A percentile compares a stretch with the other conserved stretches of the same genome.
Evolutionary conservation across 2,888 invertebrate species (phyloP).

Genomic region (Cephus rjabovi): DNA sequence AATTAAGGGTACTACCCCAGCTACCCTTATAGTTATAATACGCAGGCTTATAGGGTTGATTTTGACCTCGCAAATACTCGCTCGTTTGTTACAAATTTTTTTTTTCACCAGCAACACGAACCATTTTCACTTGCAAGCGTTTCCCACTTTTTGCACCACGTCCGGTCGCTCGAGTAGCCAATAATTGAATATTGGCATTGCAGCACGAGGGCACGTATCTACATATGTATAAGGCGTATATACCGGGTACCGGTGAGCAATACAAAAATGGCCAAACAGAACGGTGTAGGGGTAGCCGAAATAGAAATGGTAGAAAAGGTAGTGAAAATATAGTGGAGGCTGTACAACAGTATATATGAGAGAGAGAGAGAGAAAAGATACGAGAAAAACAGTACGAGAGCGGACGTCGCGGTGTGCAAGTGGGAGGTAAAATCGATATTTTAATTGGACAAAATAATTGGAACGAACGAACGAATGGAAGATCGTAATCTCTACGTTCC

Average conservation of each 20-base stretch:
- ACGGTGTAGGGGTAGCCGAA: slow-evolving; percentile 52
- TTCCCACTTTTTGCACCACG: slow-evolving; percentile 43
- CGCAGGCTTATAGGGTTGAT: not conserved
- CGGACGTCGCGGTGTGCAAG: slow-evolving; percentile 67
- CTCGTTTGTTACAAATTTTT: slow-evolving; percentile 43
- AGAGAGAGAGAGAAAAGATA: slow-evolving; percentile 18
- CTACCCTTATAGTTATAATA: not conserved
- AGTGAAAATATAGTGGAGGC: slow-evolving; percentile 54
- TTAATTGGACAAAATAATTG: slow-evolving; percentile 67
- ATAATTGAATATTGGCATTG: slow-evolving; percentile 61
- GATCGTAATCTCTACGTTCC: slow-evolving; percentile 60
- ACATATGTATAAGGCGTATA: not conserved
- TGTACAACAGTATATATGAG: slow-evolving; percentile 35
- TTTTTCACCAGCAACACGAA: slow-evolving; percentile 9
- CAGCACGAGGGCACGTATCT: slow-evolving; percentile 6
- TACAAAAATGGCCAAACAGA: not conserved
- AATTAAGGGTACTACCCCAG: not conserved
- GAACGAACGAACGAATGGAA: slow-evolving; percentile 64
- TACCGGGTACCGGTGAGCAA: not conserved
- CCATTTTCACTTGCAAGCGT: slow-evolving; percentile 5
- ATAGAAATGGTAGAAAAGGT: slow-evolving; percentile 16
- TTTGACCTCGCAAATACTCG: slow-evolving; percentile 6
- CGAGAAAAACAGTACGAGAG: slow-evolving; percentile 65
- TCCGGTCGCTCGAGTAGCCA: slow-evolving; percentile 42
- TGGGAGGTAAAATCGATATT: slow-evolving; percentile 65